Conservation (phyloP, 2,888 invertebrate species). For the Dorcus hopei region DNA sequence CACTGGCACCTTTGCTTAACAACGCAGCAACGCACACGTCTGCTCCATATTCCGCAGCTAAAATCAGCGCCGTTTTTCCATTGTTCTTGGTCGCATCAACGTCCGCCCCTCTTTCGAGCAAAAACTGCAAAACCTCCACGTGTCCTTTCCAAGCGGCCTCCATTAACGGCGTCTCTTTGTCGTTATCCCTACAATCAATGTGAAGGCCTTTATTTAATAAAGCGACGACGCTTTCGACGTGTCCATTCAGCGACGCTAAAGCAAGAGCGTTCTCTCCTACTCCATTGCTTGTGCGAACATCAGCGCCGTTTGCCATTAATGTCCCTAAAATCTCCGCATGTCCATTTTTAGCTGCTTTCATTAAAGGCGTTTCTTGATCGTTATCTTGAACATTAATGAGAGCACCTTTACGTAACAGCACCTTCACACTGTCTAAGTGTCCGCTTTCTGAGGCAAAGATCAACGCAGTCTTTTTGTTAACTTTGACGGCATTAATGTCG, state of each 20-base stretch:
- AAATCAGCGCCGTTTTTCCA: too few relatives aligned
- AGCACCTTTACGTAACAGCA: not conserved
- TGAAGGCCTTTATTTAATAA: not conserved
- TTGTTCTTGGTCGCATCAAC: too few relatives aligned
- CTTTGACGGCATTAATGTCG: not conserved
- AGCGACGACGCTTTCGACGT: not conserved
- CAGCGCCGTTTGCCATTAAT: not conserved
- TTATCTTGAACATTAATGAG: not conserved
- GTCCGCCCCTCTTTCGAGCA: not conserved
- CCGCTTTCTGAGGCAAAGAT: not conserved
- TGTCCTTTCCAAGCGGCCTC: not conserved
- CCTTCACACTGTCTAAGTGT: not conserved
- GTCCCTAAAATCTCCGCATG: not conserved
- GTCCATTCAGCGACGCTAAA: not conserved
- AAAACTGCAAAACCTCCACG: not conserved
- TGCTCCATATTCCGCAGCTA: too few relatives aligned
- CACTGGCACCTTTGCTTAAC: too few relatives aligned
- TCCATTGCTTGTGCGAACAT: not conserved
- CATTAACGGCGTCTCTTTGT: not conserved
- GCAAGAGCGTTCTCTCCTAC: not conserved
- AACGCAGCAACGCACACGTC: too few relatives aligned
- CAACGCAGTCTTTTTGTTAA: not conserved
- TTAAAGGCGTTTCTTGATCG: not conserved
- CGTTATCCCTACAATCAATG: not conserved
- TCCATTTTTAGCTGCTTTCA: not conserved